Evolutionary conservation across 2,888 invertebrate genomes (phyloP), one percentile per base, ranked within the genome.

Genomic region (Drosophila siamana): DNA sequence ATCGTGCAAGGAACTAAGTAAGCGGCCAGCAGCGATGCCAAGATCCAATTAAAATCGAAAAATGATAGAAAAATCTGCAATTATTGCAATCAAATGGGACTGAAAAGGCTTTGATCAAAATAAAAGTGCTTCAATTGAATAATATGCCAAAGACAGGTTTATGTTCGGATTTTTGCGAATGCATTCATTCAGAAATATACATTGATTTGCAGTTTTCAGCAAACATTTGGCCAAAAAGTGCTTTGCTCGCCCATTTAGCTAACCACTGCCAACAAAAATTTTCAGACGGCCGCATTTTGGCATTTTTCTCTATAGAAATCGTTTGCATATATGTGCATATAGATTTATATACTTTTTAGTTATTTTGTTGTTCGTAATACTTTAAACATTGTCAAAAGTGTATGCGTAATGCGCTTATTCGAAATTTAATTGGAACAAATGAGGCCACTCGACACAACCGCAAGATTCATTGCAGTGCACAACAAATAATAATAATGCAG

Each of bases 1-100:
- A 44, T 36, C 41, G 38, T 89, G 89, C 77, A 89, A 90, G 67
- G 89, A 89, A 70, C 77, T 90, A 71, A 89, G 89, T 89, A 77
- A 88, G 89, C 51, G 26, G 8, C 33, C 11, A 15, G 26, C 11
- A 15, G 26, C n/a, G 30, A 26, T 38, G 26, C 33, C 11, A 33
- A n/a, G n/a, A 33, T 6, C 11, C n/a, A 50, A 69, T 69, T 44
- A 63, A 62, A 61, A 24, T 40, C 30, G 13, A 6, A 9, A 16
- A 54, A 59, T 41, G 8, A 2, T 19, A 38, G 40, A 28, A 30
- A 67, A 8, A 24, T 16, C 38, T 9, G 41, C 51, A 28, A 19
- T 48, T 57, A 51, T 52, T 36, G 36, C 30, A 43, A 22, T 55
- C 9, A 55, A 54, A 54, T 36, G 36, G 8, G 24, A 15, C 51